Evolutionary conservation across 2,797 vertebrate genomes (phyloP).

Genomic region (Saxicola maurus): DNA sequence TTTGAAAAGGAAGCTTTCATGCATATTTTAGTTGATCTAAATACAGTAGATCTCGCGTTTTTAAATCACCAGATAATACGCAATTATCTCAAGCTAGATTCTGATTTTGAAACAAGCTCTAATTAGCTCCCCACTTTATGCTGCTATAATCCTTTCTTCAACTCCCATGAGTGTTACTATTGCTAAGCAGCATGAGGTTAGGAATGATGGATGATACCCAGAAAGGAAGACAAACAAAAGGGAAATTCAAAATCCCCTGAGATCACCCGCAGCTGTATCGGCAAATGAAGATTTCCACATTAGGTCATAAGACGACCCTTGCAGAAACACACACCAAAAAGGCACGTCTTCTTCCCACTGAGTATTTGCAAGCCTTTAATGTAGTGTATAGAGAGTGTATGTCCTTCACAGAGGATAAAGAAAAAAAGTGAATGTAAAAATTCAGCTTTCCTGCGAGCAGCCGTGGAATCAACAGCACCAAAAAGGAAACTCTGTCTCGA

Average conservation of each 20-base stretch:
- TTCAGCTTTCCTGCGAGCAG: neutral
- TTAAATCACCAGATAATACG: constrained; percentile 51
- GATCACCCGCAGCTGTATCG: constrained; percentile 54
- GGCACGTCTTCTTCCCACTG: constrained; percentile 41
- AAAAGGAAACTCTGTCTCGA: neutral
- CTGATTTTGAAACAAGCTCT: constrained; percentile 55
- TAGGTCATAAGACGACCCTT: constrained; percentile 53
- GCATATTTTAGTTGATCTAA: constrained; percentile 46
- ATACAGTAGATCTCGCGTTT: constrained; percentile 52
- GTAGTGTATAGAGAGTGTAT: neutral
- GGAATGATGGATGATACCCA: constrained; percentile 64
- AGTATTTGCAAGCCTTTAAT: constrained; percentile 54
- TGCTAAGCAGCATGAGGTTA: constrained; percentile 63
- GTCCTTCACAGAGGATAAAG: constrained; percentile 55
- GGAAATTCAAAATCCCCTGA: constrained; percentile 65
- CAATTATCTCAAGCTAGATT: constrained; percentile 52
- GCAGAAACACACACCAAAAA: constrained; percentile 60
- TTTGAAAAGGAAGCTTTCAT: constrained; percentile 59
- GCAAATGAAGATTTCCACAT: constrained; percentile 56
- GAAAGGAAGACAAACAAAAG: constrained; percentile 66
- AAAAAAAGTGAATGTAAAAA: neutral
- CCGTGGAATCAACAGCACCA: neutral
- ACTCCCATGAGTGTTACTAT: constrained; percentile 54
- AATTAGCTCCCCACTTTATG: constrained; percentile 61
- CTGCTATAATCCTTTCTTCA: constrained; percentile 51